A percentile compares a stretch with the other conserved stretches of the same genome.
Conservation (phyloP, 2,113 vertebrate species). For the Delphinus delphis region DNA sequence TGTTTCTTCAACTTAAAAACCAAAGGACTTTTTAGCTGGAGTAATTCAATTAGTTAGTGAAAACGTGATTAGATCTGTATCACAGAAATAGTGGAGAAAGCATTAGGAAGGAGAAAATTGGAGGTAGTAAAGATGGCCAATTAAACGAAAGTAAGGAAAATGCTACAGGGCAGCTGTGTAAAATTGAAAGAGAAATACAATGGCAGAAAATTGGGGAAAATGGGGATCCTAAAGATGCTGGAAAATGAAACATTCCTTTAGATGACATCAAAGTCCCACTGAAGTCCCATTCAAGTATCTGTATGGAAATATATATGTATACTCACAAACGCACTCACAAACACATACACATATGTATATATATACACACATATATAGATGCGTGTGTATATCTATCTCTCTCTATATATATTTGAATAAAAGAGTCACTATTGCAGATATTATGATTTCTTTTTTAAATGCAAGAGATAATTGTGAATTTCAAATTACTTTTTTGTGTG, state of each 20-base stretch:
- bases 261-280: neutral
- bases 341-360: no score
- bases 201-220: neutral
- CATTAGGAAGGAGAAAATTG: neutral
- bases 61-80: neutral
- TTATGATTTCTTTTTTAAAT: neutral
- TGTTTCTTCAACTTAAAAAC: neutral
- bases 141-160: neutral
- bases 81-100: neutral
- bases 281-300: neutral
- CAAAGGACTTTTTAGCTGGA: neutral
- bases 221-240: neutral
- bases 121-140: neutral
- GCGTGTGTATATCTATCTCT: fast-evolving
- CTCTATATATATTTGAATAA: neutral
- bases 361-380: neutral
- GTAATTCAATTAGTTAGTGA: neutral
- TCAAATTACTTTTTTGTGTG: neutral
- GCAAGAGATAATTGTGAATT: neutral
- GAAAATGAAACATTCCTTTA: neutral
- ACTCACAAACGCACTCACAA: neutral
- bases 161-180: neutral
- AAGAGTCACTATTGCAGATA: neutral
- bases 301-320: neutral
- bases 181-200: neutral